phyloP scores from a whole-genome alignment of 2,113 vertebrate species.

The Pachycephala philippinensis region DNA sequence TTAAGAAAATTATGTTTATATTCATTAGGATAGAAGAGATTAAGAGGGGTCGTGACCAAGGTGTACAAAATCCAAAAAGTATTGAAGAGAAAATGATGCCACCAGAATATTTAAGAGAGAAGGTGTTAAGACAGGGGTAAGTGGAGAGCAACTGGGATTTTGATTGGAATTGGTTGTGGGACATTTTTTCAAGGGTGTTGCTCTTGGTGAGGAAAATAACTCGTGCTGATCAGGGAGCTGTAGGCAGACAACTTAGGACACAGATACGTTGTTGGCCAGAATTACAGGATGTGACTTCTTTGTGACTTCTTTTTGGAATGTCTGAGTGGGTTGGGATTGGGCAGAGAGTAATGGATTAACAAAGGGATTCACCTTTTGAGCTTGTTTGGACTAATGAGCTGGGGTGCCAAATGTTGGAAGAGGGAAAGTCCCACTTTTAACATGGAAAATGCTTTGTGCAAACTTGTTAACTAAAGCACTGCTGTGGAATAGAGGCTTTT shows the following conservation, averaged over 20 bases:
- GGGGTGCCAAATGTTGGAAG: not conserved
- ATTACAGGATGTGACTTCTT: too few relatives aligned
- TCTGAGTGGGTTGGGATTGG: not conserved
- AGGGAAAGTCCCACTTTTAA: accelerated
- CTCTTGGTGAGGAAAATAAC: not conserved
- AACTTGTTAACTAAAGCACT: not conserved
- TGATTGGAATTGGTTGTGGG: not conserved
- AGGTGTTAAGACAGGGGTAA: not conserved
- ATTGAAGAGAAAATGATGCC: not conserved
- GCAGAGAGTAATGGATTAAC: not conserved
- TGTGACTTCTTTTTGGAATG: not conserved
- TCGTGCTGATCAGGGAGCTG: not conserved
- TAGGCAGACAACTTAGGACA: not conserved
- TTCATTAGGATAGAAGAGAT: constrained; percentile 44
- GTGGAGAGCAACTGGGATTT: not conserved
- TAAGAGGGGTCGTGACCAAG: constrained; percentile 4
- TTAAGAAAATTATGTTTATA: constrained; percentile 53
- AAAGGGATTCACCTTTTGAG: not conserved
- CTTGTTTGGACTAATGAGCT: not conserved
- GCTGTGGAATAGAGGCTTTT: not conserved
- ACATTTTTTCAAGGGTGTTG: not conserved
- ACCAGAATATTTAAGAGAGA: not conserved
- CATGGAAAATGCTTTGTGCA: not conserved
- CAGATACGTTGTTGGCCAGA: not conserved
- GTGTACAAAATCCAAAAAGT: constrained; percentile 13